Base-by-base conservation (phyloP, 2,797 vertebrate genomes). In the Sciaenops ocellatus region DNA sequence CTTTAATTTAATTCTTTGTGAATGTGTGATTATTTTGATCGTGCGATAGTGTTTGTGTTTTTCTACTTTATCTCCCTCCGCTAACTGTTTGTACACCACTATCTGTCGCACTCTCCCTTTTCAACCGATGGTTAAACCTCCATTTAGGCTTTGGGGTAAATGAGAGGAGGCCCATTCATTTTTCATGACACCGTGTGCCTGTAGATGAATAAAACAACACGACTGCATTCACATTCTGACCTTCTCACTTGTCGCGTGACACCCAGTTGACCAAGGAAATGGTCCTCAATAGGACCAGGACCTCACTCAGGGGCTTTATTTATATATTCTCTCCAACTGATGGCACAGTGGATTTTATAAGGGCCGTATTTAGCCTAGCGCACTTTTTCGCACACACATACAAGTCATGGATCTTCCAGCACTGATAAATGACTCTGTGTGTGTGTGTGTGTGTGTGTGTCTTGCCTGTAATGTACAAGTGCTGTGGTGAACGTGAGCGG, bases 131-230 rank as follows among this genome's bases (percentile, higher is more conserved):
- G 86, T 89, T 91, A 91, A 89, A 84, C 80, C 82, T 90, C 76
- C 87, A 83, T 94, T 92, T 92, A 93, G 84, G 56, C 85, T 86
- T 87, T 76, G 72, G 76, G 83, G 88, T 89, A 93, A 93, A 91
- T 81, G 87, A 93, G 91, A 93, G 73, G 81, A 86, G 76, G 77
- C 70, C 73, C 77, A 93, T 96, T 76, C 55, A 95, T 94, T 90
- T 94, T 95, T 95, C 72, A 96, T 92, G 87, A 90, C 85, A 67
- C 87, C 87, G 34, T 26, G 78, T 90, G 91, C 85, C 83, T 48
- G 65, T 69, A 76, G 78, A 93, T 93, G 85, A 93, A 93, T 93
- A 91, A 94, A 94, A 92, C 86, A 92, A 78, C 84, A 63, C 3
- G 20, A 69, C 70, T 66, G 74, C 66, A 81, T 86, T 92, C 86